A percentile compares a stretch with the other conserved stretches of the same genome.
phyloP scores from a whole-genome alignment of 1,140 invertebrate genomes.

The Drosophila ananassae region DNA sequence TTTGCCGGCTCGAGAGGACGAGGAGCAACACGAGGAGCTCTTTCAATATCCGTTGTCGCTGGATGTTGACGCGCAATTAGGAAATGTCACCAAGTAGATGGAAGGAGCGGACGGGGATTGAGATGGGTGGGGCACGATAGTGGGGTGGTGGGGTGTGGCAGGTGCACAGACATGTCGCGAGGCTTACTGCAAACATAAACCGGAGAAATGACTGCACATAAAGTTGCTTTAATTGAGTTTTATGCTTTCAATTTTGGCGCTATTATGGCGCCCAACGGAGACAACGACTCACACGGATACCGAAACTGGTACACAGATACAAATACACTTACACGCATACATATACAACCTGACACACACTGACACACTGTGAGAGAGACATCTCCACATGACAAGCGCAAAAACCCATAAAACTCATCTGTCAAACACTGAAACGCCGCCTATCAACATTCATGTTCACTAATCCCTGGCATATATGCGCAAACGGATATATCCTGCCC shows the following conservation, averaged over 20 bases:
- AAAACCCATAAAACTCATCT: constrained; percentile 76
- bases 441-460: constrained; percentile 78
- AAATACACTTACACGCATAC: constrained; percentile 11
- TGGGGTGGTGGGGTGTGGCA: constrained; percentile 26
- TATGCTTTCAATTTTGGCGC: constrained; percentile 74
- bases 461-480: constrained; percentile 76
- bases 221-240: constrained; percentile 76
- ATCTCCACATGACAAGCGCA: constrained; percentile 58
- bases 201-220: constrained; percentile 73
- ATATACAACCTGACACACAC: constrained; percentile 8
- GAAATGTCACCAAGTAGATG: constrained; percentile 57
- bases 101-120: background rate
- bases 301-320: constrained; percentile 4
- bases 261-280: constrained; percentile 61
- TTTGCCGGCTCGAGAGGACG: constrained; percentile 30
- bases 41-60: constrained; percentile 71
- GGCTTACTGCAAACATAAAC: constrained; percentile 72
- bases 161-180: constrained; percentile 63
- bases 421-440: constrained; percentile 74
- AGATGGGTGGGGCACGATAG: background rate
- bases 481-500: constrained; percentile 66
- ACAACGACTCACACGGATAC: constrained; percentile 27
- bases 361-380: constrained; percentile 11
- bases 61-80: constrained; percentile 66
- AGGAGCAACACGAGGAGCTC: constrained; percentile 34